Base-by-base conservation (phyloP, 2,113 vertebrate genomes). In the Natator depressus region DNA sequence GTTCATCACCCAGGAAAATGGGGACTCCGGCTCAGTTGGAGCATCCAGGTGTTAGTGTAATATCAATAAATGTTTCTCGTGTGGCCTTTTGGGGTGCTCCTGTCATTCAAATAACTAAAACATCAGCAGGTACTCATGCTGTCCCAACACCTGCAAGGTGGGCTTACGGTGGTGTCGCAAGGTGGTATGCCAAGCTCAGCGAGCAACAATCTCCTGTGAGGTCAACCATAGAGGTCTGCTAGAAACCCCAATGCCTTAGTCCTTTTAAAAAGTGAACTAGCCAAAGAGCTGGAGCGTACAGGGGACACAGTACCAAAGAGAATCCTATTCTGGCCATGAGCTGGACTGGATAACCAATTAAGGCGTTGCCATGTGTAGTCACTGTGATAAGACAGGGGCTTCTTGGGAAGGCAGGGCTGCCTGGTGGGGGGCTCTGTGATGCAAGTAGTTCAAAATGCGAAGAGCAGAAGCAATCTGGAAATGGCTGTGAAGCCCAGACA, bases 401-500 rank as follows among this genome's bases (percentile, higher is more conserved):
- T 69, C 20, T 42, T 5, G 38, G 10, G 10, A 46, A 76, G 72
- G 6, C 42, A 27, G 75, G 24, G 55, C 9, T 0, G 0, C 29
- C 16, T 90, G 84, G 75, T 11, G 42, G 65, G 9, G 80, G 80
- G 2, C 49, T 49, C 50, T 65, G 62, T 1, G 2, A 42, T 8
- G 4, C 27, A 79, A 95, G 19, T 38, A 35, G 62, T 94, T 91
- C 89, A 81, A 95, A 88, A 62, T 11, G 13, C 1, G 6, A 38
- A 85, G 76, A 1, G 1, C 22, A 65, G 93, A 76, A 86, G 72
- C 46, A 53, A 87, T 91, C 80, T 9, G 85, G 65, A 90, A 94
- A 81, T n/a, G 88, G 11, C 72, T 93, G 84, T 53, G 80, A 79
- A 80, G 49, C 51, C 59, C 53, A 35, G 7, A 53, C 0, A 0